Percentiles rank a stretch among this genome's conserved stretches.
These are phyloP conservation scores for Brachynemurus nebulosus DNA, from an alignment of 2,888 invertebrate species.

Conservation along the genomic window DNA sequence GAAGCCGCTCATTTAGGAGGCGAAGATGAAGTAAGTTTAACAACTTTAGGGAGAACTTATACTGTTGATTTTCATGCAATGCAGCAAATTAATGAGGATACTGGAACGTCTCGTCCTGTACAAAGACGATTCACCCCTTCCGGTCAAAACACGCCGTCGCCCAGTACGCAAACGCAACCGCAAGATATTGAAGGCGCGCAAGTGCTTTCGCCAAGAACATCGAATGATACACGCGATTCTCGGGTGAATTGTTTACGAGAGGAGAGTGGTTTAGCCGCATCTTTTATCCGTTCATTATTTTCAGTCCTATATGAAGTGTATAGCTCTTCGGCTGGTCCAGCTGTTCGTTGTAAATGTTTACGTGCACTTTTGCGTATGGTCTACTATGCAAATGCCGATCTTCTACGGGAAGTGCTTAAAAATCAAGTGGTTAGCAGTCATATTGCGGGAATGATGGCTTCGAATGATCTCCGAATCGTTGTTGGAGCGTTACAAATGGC, in stretches of 20 bases:
- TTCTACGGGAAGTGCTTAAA: slow-evolving; percentile 59
- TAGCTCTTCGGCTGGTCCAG: slow-evolving; percentile 94
- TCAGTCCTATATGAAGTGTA: slow-evolving; percentile 96
- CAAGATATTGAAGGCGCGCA: slow-evolving; percentile 7
- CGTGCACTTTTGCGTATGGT: slow-evolving; percentile 93
- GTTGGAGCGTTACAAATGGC: slow-evolving; percentile 96
- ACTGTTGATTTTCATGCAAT: slow-evolving; percentile 93
- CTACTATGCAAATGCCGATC: slow-evolving; percentile 79
- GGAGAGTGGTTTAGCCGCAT: slow-evolving; percentile 53
- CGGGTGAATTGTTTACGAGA: slow-evolving; percentile 54
- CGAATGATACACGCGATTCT: slow-evolving; percentile 38
- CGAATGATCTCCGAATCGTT: slow-evolving; percentile 89
- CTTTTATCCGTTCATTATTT: slow-evolving; percentile 68
- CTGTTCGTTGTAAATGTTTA: slow-evolving; percentile 92
- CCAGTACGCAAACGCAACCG: slow-evolving; percentile 7
- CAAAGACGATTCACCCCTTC: slow-evolving; percentile 53
- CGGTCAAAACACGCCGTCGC: slow-evolving; percentile 16
- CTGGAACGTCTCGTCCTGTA: slow-evolving; percentile 85
- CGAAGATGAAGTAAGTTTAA: slow-evolving; percentile 89
- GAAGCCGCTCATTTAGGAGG: slow-evolving; percentile 90
- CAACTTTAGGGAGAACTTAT: slow-evolving; percentile 84
- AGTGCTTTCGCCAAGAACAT: not conserved
- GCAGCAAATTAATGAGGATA: slow-evolving; percentile 98
- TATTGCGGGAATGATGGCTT: slow-evolving; percentile 97
- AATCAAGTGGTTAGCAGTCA: slow-evolving; percentile 83